phyloP scores from a whole-genome alignment of 2,888 invertebrate species.

The Ochropleura plecta region DNA sequence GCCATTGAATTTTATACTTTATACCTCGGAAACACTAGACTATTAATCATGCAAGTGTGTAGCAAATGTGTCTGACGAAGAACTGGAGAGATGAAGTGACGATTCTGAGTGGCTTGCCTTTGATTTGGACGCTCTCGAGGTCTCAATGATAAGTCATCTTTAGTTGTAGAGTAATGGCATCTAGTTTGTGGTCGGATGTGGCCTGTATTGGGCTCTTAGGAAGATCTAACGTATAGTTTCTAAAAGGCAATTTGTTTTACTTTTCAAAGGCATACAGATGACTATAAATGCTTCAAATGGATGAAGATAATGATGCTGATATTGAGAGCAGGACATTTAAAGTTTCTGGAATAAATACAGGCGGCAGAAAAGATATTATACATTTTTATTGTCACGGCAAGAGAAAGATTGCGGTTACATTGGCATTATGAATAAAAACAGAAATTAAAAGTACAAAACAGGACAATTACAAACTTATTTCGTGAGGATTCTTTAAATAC shows the following conservation, averaged over 20 bases:
- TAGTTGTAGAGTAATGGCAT: slow-evolving; percentile 32
- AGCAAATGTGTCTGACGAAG: slow-evolving; percentile 31
- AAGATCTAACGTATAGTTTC: slow-evolving; percentile 1
- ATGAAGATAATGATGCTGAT: background rate
- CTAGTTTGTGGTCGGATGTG: slow-evolving; percentile 26
- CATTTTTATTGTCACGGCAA: background rate
- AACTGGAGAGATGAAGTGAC: slow-evolving; percentile 21
- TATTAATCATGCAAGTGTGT: slow-evolving; percentile 22
- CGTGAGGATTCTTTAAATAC: background rate
- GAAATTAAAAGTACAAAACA: background rate
- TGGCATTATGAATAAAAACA: background rate
- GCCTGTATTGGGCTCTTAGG: slow-evolving; percentile 5
- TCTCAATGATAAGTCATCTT: slow-evolving; percentile 44
- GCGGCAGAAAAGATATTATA: no score
- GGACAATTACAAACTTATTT: background rate
- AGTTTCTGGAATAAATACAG: background rate
- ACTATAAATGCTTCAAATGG: slow-evolving; percentile 7
- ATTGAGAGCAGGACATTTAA: background rate
- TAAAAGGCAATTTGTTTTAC: slow-evolving; percentile 11
- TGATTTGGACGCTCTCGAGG: slow-evolving; percentile 42
- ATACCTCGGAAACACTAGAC: slow-evolving; percentile 50
- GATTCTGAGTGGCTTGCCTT: slow-evolving; percentile 55
- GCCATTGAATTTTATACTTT: slow-evolving; percentile 65
- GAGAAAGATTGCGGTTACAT: background rate
- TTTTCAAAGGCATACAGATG: background rate